A percentile compares a stretch with the other conserved stretches of the same genome.
Evolutionary conservation across 2,888 invertebrate species (phyloP).

Genomic region (Horisme vitalbata): DNA sequence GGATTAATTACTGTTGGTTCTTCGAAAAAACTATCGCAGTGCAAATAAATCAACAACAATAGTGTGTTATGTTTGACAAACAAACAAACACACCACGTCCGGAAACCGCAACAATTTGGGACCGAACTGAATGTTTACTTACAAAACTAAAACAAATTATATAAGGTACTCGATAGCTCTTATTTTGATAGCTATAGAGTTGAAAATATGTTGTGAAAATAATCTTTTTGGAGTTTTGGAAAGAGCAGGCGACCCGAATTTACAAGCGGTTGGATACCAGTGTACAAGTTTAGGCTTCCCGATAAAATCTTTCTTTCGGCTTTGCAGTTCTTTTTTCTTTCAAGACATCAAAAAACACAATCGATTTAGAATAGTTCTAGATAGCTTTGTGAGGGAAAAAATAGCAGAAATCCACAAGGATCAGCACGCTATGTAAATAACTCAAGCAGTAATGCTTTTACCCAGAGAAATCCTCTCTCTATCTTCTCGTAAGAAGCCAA

Average conservation of each 20-base stretch:
- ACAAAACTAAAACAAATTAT: conserved; percentile 48
- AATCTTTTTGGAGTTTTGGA: conserved; percentile 28
- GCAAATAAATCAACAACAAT: conserved; percentile 63
- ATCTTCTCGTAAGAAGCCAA: too few species aligned
- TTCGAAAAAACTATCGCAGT: conserved; percentile 39
- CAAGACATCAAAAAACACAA: conserved; percentile 20
- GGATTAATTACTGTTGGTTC: too few species aligned
- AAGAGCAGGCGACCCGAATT: conserved; percentile 51
- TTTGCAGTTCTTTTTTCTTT: conserved; percentile 37
- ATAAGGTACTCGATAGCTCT: conserved; percentile 5
- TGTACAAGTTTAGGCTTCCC: conserved; percentile 45
- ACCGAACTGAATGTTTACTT: conserved; percentile 60
- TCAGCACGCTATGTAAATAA: too few species aligned
- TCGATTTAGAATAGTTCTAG: conserved; percentile 2
- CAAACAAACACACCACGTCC: conserved; percentile 49
- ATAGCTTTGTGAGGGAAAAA: too few species aligned
- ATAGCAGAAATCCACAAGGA: too few species aligned
- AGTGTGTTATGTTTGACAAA: conserved; percentile 54
- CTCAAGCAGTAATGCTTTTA: too few species aligned
- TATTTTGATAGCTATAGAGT: conserved; percentile 8
- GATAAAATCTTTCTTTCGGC: conserved; percentile 51
- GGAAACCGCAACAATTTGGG: conserved; percentile 65
- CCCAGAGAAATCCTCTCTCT: too few species aligned
- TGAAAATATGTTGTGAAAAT: conserved; percentile 5
- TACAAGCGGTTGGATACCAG: conserved; percentile 51